Evolutionary conservation across 2,888 invertebrate genomes (phyloP).

Genomic region (Caenorhabditis sp.): DNA sequence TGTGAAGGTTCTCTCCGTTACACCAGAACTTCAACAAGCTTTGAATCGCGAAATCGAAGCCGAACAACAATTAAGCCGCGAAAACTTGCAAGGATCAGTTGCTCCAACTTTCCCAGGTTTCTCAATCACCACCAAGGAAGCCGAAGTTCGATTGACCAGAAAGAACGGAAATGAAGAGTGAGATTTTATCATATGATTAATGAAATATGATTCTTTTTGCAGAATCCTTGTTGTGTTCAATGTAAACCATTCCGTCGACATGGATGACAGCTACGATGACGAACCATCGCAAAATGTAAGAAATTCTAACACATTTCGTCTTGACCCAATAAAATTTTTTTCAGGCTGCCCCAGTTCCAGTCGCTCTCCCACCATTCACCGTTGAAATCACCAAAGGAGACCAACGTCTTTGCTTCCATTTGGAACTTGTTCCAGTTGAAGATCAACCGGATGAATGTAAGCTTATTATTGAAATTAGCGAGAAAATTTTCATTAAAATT

Average conservation of each 20-base stretch:
- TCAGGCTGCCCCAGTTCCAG: slow-evolving; percentile 59
- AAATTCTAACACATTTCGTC: not conserved
- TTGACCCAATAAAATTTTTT: slow-evolving; percentile 2
- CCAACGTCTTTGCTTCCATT: slow-evolving; percentile 73
- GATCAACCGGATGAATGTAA: slow-evolving; percentile 71
- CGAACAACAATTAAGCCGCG: slow-evolving; percentile 76
- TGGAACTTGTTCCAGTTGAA: slow-evolving; percentile 62
- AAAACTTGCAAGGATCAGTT: slow-evolving; percentile 60
- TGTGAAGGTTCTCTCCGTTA: slow-evolving; percentile 46
- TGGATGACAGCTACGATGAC: slow-evolving; percentile 75
- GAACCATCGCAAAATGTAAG: slow-evolving; percentile 33
- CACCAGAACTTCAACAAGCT: slow-evolving; percentile 81
- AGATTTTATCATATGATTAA: slow-evolving; percentile 48
- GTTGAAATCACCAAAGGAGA: slow-evolving; percentile 84
- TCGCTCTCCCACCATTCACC: slow-evolving; percentile 89
- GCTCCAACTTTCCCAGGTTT: slow-evolving; percentile 84
- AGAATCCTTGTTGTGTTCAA: slow-evolving; percentile 85
- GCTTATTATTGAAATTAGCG: no score
- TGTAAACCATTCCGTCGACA: slow-evolving; percentile 92
- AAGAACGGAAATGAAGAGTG: slow-evolving; percentile 77
- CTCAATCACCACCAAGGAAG: slow-evolving; percentile 81
- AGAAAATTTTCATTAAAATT: no score
- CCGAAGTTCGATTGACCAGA: slow-evolving; percentile 82
- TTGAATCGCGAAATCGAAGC: slow-evolving; percentile 90
- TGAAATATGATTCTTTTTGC: slow-evolving; percentile 22